phyloP scores from a whole-genome alignment of 2,888 invertebrate genomes.

The Eristalis tenax region DNA sequence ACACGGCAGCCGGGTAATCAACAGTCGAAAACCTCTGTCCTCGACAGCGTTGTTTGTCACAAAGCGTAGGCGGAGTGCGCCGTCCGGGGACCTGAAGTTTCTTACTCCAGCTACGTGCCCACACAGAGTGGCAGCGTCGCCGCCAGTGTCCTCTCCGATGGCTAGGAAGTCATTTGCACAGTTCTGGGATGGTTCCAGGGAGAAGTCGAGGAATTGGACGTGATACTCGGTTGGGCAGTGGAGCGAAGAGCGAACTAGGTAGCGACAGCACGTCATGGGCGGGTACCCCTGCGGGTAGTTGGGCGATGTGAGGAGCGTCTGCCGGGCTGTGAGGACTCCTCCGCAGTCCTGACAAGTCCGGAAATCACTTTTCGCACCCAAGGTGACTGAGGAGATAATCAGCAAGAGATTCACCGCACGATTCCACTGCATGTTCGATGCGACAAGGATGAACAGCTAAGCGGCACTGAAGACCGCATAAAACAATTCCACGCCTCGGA shows the following conservation, averaged over 20 bases:
- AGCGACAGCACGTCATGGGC: slow-evolving; percentile 81
- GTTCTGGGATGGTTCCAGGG: slow-evolving; percentile 81
- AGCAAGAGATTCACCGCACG: slow-evolving; percentile 14
- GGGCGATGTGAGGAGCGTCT: slow-evolving; percentile 82
- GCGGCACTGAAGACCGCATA: slow-evolving; percentile 34
- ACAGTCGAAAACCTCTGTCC: slow-evolving; percentile 82
- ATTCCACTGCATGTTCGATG: slow-evolving; percentile 19
- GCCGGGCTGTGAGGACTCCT: slow-evolving; percentile 81
- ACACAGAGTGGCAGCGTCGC: slow-evolving; percentile 81
- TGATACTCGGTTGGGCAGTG: slow-evolving; percentile 82
- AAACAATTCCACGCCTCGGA: background rate
- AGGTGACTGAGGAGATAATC: slow-evolving; percentile 17
- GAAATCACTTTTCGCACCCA: slow-evolving; percentile 10
- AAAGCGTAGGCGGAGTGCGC: slow-evolving; percentile 82
- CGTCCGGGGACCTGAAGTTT: slow-evolving; percentile 81
- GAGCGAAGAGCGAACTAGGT: slow-evolving; percentile 82
- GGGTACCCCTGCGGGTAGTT: slow-evolving; percentile 82
- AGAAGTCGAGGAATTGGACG: slow-evolving; percentile 83
- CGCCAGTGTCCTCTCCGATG: slow-evolving; percentile 80
- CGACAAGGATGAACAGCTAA: slow-evolving; percentile 16
- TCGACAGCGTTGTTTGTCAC: slow-evolving; percentile 79
- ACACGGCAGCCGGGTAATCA: slow-evolving; percentile 82
- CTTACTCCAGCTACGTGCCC: slow-evolving; percentile 82
- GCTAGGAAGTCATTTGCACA: slow-evolving; percentile 83
- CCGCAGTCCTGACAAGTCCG: slow-evolving; percentile 74